Percentiles rank a stretch among this genome's conserved stretches.
phyloP scores from a whole-genome alignment of 2,797 vertebrate species.

The Hozukius guyotensis region DNA sequence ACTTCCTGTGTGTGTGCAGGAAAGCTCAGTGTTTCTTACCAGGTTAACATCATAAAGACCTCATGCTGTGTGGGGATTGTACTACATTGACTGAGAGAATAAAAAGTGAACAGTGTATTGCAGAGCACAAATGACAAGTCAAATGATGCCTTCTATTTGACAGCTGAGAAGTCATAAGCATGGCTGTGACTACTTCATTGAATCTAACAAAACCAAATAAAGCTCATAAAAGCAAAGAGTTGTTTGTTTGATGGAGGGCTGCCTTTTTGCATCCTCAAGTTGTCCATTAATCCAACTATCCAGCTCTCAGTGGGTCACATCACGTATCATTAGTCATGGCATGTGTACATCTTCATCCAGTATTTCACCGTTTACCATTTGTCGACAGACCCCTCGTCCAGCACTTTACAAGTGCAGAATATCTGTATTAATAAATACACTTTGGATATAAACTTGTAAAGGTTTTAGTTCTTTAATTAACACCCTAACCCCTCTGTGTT shows the following conservation, averaged over 20 bases:
- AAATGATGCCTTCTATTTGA: neutral
- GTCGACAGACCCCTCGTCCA: neutral
- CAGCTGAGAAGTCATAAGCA: neutral
- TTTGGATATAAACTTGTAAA: neutral
- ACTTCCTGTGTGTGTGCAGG: neutral
- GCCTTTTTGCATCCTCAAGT: neutral
- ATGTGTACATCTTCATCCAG: neutral
- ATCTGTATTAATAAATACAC: neutral
- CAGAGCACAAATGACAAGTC: neutral
- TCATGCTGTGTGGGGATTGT: neutral
- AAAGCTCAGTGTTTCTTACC: neutral
- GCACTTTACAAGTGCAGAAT: neutral
- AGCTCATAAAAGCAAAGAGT: neutral
- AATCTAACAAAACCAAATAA: neutral
- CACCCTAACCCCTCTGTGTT: neutral
- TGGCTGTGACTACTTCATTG: neutral
- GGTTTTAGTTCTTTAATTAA: neutral
- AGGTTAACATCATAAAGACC: neutral
- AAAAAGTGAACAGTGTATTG: neutral
- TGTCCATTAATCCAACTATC: neutral
- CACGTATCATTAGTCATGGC: neutral
- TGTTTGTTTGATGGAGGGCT: neutral
- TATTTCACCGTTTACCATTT: neutral
- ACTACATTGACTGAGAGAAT: neutral
- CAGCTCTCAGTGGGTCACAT: neutral